A percentile compares a stretch with the other conserved stretches of the same genome.
phyloP scores from a whole-genome alignment of 2,888 invertebrate genomes.

The Mythimna impura region DNA sequence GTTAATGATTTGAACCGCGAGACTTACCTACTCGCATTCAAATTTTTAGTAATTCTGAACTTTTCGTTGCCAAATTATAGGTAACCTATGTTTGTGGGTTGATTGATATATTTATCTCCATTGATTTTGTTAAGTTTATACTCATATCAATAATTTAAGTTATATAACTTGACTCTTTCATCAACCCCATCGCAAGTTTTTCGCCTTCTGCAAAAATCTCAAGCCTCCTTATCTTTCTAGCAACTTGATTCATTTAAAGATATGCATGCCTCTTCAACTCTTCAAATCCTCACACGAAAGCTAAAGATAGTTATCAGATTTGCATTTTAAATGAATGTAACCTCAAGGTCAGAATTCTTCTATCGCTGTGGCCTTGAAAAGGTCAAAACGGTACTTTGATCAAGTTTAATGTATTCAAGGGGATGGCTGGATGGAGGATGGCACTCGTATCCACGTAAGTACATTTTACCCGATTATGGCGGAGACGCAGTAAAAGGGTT shows the following conservation, averaged over 20 bases:
- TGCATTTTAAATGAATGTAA: slow-evolving; percentile 38
- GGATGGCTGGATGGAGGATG: slow-evolving; percentile 12
- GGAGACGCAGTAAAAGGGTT: slow-evolving; percentile 49
- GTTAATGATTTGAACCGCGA: not conserved
- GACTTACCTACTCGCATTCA: no score
- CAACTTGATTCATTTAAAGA: slow-evolving; percentile 43
- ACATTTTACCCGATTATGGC: slow-evolving; percentile 26
- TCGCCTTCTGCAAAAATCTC: slow-evolving; percentile 3
- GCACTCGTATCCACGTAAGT: slow-evolving; percentile 23
- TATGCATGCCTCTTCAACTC: slow-evolving; percentile 49
- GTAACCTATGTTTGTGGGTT: no score
- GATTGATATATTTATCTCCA: not conserved
- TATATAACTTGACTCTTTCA: not conserved
- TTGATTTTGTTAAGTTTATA: not conserved
- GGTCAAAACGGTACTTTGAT: slow-evolving; percentile 40
- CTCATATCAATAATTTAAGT: not conserved
- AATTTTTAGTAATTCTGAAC: not conserved
- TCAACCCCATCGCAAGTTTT: not conserved
- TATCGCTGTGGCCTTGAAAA: slow-evolving; percentile 26
- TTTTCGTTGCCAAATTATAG: no score
- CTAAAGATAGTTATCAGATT: slow-evolving; percentile 40
- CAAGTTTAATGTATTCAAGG: slow-evolving; percentile 38
- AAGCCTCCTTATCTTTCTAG: slow-evolving; percentile 33
- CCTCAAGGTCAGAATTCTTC: slow-evolving; percentile 31
- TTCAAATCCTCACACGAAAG: slow-evolving; percentile 39